Evolutionary conservation across 2,113 vertebrate species (phyloP), one percentile per base, ranked within the genome.

Genomic region (Chitala chitala): DNA sequence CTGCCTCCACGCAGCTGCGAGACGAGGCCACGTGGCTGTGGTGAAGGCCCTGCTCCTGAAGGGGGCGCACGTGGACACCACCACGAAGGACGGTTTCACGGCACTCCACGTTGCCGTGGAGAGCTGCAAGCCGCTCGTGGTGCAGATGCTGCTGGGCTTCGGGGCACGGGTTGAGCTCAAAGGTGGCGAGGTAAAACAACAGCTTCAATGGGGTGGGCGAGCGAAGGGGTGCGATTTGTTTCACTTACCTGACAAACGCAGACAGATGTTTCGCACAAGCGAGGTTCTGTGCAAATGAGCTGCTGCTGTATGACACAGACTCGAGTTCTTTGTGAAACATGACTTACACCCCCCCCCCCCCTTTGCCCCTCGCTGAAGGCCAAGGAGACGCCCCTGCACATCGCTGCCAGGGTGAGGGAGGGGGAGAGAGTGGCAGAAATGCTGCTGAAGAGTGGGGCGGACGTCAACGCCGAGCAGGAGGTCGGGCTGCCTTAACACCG

Each of bases 361-460:
- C 5, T 55, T 22, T 7, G 20, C n/a, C 12, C 40, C 59, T 63
- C 17, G 44, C 4, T 48, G 1, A 44, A 86, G 86, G 81, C 73
- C 2, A 42, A 73, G 76, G 86, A 88, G 73, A 85, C 83, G 0
- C 85, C 86, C 0, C 66, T 88, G 13, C 86, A 88, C 48, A 83
- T 88, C 12, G 83, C 85, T 40, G 85, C 84, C 22, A 78, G 75
- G 13, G 81, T 88, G 54, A 80, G 78, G 38, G 85, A 86, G 2
- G 85, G 86, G 0, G 84, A 86, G 70, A 82, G 80, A 17, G 86
- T 81, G 64, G 85, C 85, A 1, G 84, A 85, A 46, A 85, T 85
- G 76, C 77, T 87, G 53, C 72, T 88, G 72, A 87, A 87, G 78
- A 87, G 86, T 7, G 85, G 85, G 48, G 85, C 85, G 0, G 85